phyloP scores from a whole-genome alignment of 2,797 vertebrate species.

The Acanthurus tractus region DNA sequence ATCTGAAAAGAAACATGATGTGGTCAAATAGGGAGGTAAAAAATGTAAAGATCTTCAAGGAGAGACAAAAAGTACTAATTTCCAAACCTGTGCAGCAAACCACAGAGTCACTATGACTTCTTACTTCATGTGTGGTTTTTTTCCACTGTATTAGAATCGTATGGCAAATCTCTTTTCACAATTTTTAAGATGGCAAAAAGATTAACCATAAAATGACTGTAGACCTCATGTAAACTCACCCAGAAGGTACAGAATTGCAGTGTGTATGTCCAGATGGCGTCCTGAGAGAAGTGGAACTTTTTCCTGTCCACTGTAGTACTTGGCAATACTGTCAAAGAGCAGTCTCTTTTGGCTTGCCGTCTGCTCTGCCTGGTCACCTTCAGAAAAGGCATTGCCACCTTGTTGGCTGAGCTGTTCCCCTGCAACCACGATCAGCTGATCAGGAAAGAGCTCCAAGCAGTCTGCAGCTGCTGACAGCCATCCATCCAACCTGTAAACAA shows the following conservation, averaged over 20 bases:
- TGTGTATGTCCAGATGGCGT: constrained; percentile 84
- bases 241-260: constrained; percentile 87
- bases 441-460: constrained; percentile 92
- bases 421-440: constrained; percentile 88
- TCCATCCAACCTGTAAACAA: constrained; percentile 82
- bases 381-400: constrained; percentile 16
- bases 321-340: constrained; percentile 89
- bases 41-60: not conserved
- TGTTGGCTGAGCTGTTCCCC: constrained; percentile 87
- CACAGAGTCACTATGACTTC: not conserved
- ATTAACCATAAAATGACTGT: not conserved
- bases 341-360: constrained; percentile 84
- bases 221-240: constrained; percentile 78
- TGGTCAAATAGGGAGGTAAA: not conserved
- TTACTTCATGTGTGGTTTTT: not conserved
- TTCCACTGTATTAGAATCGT: not conserved
- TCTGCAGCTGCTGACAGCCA: constrained; percentile 89
- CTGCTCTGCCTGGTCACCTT: constrained; percentile 50
- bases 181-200: not conserved
- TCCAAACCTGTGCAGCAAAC: not conserved
- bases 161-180: not conserved
- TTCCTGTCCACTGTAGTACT: constrained; percentile 89
- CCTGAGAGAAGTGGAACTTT: constrained; percentile 85
- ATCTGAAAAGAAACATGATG: constrained; percentile 50
- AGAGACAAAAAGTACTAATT: not conserved